Evolutionary conservation across 2,113 vertebrate species (phyloP), one percentile per base, ranked within the genome.

Genomic region (Ictalurus punctatus): DNA sequence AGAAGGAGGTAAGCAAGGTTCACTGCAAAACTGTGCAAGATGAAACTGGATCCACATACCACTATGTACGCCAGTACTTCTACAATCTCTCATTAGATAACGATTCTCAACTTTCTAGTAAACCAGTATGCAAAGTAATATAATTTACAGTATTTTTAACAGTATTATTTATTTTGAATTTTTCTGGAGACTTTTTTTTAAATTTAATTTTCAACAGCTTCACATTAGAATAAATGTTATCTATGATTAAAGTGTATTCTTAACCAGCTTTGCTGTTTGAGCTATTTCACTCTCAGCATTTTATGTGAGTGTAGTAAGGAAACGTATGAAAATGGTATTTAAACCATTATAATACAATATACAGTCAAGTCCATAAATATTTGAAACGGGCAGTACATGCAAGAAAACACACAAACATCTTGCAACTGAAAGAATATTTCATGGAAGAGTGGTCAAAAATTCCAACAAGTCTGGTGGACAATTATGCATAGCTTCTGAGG

Each of bases 1-100:
- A 99, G 89, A 99, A 99, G 94, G 98, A 99, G 97, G 98, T 99
- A 95, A 96, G 94, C 25, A 30, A n/a, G 19, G 23, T 52, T 30
- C n/a, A 69, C 27, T 69, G 69, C 5, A 76, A 76, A 76, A 40
- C n/a, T 34, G 10, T 76, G 40, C 37, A 76, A 44, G 67, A 40
- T 2, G 34, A 23, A 37, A 44, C 19, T 74, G 19, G 37, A 7
- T 74, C 34, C 19, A 37, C 8, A 40, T 74, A 17, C 34, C 2
- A 73, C 40, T 30, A 37, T 21, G 17, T 37, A 7, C 2, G 8
- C 34, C 34, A 40, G 1, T 5, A 44, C 34, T 19, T 44, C 34
- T 74, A 76, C 21, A 76, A 5, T 25, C 37, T 76, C 40, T 37
- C 6, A 8, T 37, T 48, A 44, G 40, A 44, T 13, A 76, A 25